Conservation (phyloP, 2,113 vertebrate genomes). For the Vimba vimba region DNA sequence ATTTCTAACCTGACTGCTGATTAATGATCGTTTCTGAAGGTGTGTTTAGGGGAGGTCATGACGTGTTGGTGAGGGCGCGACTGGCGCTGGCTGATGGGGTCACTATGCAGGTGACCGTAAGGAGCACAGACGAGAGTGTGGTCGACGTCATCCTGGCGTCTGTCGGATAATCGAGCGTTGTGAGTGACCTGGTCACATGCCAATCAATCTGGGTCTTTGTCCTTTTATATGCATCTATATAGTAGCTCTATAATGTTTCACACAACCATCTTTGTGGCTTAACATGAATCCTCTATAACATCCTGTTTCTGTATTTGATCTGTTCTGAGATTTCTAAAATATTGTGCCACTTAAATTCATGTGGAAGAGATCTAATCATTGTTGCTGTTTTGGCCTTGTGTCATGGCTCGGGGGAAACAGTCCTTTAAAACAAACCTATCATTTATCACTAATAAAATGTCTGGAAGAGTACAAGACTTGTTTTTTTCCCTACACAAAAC, state of each 20-base stretch:
- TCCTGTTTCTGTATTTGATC: background rate
- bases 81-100: conserved; percentile 92
- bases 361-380: background rate
- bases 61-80: conserved; percentile 87
- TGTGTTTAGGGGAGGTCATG: conserved; percentile 88
- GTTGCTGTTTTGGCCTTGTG: background rate
- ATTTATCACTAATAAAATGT: conserved; percentile 14
- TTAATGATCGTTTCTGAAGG: conserved; percentile 71
- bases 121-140: conserved; percentile 85
- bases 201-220: conserved; percentile 1
- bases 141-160: conserved; percentile 92
- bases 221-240: background rate
- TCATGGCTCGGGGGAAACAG: background rate
- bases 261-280: background rate
- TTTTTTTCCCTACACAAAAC: background rate
- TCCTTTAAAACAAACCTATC: background rate
- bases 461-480: background rate
- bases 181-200: conserved; percentile 10
- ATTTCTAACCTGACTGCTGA: background rate
- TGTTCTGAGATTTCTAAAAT: background rate
- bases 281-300: background rate
- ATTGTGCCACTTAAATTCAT: background rate
- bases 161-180: conserved; percentile 80
- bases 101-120: conserved; percentile 97
- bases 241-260: background rate